phyloP scores from a whole-genome alignment of 2,888 invertebrate species.

The Helobdella robusta region DNA sequence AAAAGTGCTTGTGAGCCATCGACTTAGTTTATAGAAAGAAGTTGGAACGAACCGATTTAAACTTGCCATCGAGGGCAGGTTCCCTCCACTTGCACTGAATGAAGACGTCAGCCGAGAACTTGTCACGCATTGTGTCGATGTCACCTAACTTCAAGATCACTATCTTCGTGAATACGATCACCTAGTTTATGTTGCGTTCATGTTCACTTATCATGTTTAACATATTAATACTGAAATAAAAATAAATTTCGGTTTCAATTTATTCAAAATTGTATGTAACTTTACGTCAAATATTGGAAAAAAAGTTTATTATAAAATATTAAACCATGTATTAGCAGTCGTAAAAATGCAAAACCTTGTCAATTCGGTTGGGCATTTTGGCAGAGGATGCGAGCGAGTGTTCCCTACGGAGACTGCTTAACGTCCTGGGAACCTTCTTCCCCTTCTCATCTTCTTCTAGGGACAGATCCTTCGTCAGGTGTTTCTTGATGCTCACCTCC shows the following conservation, averaged over 20 bases:
- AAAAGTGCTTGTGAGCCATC: too few relatives aligned
- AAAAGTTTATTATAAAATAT: too few relatives aligned
- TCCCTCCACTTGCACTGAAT: constrained; percentile 48
- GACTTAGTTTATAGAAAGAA: too few relatives aligned
- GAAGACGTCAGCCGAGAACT: constrained; percentile 47
- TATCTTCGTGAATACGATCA: constrained; percentile 8
- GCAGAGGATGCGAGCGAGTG: neutral
- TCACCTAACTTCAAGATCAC: constrained; percentile 10
- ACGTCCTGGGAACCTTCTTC: neutral
- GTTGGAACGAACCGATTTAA: constrained; percentile 11
- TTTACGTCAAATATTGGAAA: too few relatives aligned
- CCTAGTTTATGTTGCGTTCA: too few relatives aligned
- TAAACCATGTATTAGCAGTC: neutral
- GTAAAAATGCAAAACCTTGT: neutral
- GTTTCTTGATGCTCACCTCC: neutral
- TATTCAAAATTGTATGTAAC: too few relatives aligned
- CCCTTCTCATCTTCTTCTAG: neutral
- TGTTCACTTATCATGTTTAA: too few relatives aligned
- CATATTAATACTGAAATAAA: too few relatives aligned
- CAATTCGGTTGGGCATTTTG: neutral
- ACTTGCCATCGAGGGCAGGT: constrained; percentile 23
- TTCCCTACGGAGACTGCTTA: neutral
- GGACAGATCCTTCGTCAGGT: constrained; percentile 2
- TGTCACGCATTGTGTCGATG: constrained; percentile 37
- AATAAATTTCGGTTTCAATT: too few relatives aligned